These are phyloP conservation scores for Aspiorhynchus laticeps DNA, from an alignment of 2,113 vertebrate species.

Conservation along the genomic window DNA sequence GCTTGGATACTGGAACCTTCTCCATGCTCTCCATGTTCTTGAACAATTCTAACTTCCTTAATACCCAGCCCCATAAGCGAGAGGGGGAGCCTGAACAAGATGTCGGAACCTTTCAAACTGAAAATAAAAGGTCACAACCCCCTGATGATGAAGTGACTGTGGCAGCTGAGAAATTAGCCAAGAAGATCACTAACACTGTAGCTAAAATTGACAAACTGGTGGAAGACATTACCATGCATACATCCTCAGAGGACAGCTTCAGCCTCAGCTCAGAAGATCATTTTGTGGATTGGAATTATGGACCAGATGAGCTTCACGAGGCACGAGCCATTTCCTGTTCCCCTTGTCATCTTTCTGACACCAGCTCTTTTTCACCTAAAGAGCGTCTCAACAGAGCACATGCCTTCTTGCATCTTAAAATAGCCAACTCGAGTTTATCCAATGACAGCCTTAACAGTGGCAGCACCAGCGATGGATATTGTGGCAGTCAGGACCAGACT, in stretches of 20 bases:
- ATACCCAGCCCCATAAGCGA: slow-evolving; percentile 83
- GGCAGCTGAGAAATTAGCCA: slow-evolving; percentile 85
- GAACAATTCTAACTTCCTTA: slow-evolving; percentile 87
- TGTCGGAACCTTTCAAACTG: slow-evolving; percentile 62
- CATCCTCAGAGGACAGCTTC: slow-evolving; percentile 94
- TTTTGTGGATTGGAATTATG: slow-evolving; percentile 86
- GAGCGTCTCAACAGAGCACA: slow-evolving; percentile 81
- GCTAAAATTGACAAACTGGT: slow-evolving; percentile 94
- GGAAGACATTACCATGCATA: slow-evolving; percentile 94
- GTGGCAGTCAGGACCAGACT: slow-evolving; percentile 84
- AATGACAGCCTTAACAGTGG: slow-evolving; percentile 94
- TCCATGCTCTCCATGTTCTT: slow-evolving; percentile 91
- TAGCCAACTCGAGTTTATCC: slow-evolving; percentile 84
- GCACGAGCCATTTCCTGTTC: slow-evolving; percentile 89
- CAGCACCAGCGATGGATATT: slow-evolving; percentile 90
- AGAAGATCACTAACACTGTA: slow-evolving; percentile 89
- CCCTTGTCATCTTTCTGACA: slow-evolving; percentile 83
- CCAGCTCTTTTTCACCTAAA: slow-evolving; percentile 73
- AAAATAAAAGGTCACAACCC: slow-evolving; percentile 70
- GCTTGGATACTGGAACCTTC: slow-evolving; percentile 81
- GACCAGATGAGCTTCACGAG: slow-evolving; percentile 84
- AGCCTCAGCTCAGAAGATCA: slow-evolving; percentile 96
- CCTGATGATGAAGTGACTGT: slow-evolving; percentile 80
- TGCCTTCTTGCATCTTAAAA: slow-evolving; percentile 85
- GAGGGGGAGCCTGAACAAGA: slow-evolving; percentile 83